Percentiles rank a stretch among this genome's conserved stretches.
Conservation (phyloP, 2,113 vertebrate genomes). For the Salvelinus sp. region DNA sequence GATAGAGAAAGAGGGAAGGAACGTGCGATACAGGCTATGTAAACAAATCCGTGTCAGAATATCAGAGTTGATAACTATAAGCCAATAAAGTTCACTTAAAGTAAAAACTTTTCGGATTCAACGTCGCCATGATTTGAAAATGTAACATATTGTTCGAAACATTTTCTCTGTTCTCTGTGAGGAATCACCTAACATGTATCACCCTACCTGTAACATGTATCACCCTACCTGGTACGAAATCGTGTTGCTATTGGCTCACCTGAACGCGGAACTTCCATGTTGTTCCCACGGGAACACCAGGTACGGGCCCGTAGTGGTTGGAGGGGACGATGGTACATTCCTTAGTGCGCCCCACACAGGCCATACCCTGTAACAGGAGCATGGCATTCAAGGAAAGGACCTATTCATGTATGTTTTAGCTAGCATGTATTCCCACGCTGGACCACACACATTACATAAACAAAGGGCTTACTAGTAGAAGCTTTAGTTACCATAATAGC, state of each 20-base stretch:
- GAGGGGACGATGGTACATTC: slow-evolving; percentile 98
- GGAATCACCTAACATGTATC: background rate
- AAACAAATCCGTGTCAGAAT: too few relatives aligned
- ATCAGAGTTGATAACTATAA: too few relatives aligned
- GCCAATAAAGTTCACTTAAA: too few relatives aligned
- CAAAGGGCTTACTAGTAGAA: too few relatives aligned
- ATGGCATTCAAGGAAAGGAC: slow-evolving; percentile 2
- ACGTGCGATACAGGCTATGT: background rate
- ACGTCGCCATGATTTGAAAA: background rate
- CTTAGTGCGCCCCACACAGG: slow-evolving; percentile 96
- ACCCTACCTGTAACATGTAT: background rate
- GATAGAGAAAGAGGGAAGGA: background rate
- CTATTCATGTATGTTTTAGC: background rate
- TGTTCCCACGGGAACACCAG: slow-evolving; percentile 93
- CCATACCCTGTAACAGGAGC: slow-evolving; percentile 86
- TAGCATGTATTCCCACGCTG: background rate
- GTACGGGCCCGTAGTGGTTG: slow-evolving; percentile 96
- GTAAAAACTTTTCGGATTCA: too few relatives aligned
- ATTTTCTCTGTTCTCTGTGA: background rate
- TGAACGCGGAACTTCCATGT: slow-evolving; percentile 98
- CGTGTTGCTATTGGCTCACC: slow-evolving; percentile 63
- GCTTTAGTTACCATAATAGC: too few relatives aligned
- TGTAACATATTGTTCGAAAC: background rate
- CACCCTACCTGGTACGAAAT: background rate
- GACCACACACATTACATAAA: too few relatives aligned